Base-by-base conservation (phyloP, 2,113 vertebrate species). In the Craseonycteris thonglongyai region DNA sequence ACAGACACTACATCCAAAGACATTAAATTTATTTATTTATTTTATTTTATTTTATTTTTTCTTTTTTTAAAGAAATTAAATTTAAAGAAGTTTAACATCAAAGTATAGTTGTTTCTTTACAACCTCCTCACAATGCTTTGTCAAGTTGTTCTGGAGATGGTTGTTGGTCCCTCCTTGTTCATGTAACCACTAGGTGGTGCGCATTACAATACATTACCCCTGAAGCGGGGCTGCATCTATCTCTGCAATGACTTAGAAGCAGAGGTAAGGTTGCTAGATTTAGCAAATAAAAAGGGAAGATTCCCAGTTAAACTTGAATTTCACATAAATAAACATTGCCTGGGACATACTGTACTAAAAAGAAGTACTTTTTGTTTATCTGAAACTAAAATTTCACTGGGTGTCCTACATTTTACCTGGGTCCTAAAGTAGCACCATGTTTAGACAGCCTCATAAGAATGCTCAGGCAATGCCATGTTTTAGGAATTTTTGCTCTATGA, bases 181-280 rank as follows among this genome's bases (percentile, higher is more conserved):
- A 0, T 58, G 49, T 51, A 19, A 79, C 84, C 97, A 95, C 96
- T 91, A 97, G 97, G 66, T 92, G 97, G 97, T 4, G 79, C 91
- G 63, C 76, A 40, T 19, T 18, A 85, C 95, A 91, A 97, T 90
- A 96, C 40, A n/a, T 65, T 84, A 35, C 56, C 68, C 11, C 16
- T 56, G 33, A 30, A 10, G 47, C 12, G 10, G 24, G 28, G 16
- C 47, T 28, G 14, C 51, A 0, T 30, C 30, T 9, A 16, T 78
- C 40, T 63, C n/a, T 16, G 16, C 42, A 35, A 13, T 21, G 24
- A n/a, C 18, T 3, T 3, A 15, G 30, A 90, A 84, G 45, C 35
- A 8, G 56, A 71, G 9, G 1, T 2, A 38, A 12, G 10, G 5
- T 1, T 19, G 26, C 42, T 40, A 87, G 65, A 47, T 45, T 71